phyloP scores from a whole-genome alignment of 1,140 invertebrate genomes.

The Orius laevigatus region DNA sequence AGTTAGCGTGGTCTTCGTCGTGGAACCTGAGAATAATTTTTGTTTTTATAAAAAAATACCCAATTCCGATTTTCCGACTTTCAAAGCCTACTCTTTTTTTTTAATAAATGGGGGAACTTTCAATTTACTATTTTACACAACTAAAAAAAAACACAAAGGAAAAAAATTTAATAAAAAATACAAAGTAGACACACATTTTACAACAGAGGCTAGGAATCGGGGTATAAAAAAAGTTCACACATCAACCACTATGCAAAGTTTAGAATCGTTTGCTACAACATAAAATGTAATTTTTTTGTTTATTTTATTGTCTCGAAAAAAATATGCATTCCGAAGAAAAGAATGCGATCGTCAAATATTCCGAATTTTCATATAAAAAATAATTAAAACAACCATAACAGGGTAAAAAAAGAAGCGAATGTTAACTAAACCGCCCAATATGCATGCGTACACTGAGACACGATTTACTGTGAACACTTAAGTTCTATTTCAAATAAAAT shows the following conservation, averaged over 20 bases:
- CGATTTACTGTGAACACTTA: conserved; percentile 9
- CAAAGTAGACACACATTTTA: conserved; percentile 4
- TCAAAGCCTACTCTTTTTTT: neutral
- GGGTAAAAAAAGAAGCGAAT: conserved; percentile 4
- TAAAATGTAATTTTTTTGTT: conserved; percentile 1
- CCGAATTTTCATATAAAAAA: neutral
- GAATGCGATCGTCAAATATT: too few relatives aligned
- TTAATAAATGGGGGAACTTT: neutral
- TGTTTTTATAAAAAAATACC: neutral
- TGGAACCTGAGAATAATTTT: conserved; percentile 45
- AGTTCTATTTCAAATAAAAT: conserved; percentile 3
- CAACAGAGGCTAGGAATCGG: conserved; percentile 9
- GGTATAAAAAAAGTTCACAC: conserved; percentile 10
- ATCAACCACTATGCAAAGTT: conserved; percentile 13
- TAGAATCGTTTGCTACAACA: conserved; percentile 5
- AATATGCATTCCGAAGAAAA: conserved; percentile 3
- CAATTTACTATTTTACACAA: neutral
- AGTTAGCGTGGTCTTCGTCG: conserved; percentile 75
- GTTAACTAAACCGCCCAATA: conserved; percentile 9
- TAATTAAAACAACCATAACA: conserved; percentile 12
- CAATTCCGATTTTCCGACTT: neutral
- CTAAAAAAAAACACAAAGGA: neutral
- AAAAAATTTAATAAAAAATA: neutral
- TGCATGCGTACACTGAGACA: conserved; percentile 13
- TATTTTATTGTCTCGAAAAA: neutral